Base-by-base conservation (phyloP, 2,888 invertebrate species). In the Amphimallon solstitiale region DNA sequence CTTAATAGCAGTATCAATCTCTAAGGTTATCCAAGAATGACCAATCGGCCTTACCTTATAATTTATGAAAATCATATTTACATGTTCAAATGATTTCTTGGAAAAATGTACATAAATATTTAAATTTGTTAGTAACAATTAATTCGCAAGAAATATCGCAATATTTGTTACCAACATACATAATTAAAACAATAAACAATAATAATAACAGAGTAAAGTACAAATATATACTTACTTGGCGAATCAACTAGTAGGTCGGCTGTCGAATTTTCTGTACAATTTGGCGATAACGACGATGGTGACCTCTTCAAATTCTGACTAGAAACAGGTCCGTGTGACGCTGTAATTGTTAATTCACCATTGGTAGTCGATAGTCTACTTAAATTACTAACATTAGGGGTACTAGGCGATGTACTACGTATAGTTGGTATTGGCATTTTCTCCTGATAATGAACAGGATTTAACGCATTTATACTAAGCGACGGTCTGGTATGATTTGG, bases 301-400 rank as follows among this genome's bases (percentile, higher is more conserved):
- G 90, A 82, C 79, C 90, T 89, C 77, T 90, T 86, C n/a, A 82
- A 82, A 70, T 85, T 83, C 59, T 80, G 82, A 79, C 81, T 81
- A 78, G 80, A 78, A 72, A 77, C 81, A 49, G 86, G 86, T 62
- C 88, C 88, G 76, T 90, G 88, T 40, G 92, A 90, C 74, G 93
- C 92, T 68, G 92, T 92, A 77, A 93, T 92, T 66, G 92, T 92
- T 71, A 93, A 88, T 84, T 94, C 93, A 34, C 92, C 92, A 78
- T 93, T 93, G 72, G 89, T 89, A 70, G 91, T 86, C 70, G 90
- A 88, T 74, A 92, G 86, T 85, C 92, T 88, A 82, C 87, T 90
- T 79, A 89, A 88, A 82, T 86, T 88, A 79, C 70, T 74, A 37
- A 69, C 60, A 35, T 59, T 70, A 59, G 87, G 86, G 56, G 84